Evolutionary conservation across 2,888 invertebrate species (phyloP).

Genomic region (Cephus nigrinus): DNA sequence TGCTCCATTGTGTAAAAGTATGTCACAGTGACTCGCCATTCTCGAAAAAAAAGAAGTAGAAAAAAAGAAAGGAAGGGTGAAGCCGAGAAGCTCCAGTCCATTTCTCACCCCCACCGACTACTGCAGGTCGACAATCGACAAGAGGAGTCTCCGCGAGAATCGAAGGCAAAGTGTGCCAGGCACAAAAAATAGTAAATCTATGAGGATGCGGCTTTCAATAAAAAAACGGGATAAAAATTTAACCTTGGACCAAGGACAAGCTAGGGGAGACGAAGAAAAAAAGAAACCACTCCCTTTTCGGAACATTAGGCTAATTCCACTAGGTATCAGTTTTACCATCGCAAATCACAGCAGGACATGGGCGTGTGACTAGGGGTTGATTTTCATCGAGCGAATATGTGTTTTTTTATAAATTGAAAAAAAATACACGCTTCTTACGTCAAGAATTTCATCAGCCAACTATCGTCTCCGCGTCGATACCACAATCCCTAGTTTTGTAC

Average conservation of each 20-base stretch:
- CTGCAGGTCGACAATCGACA: constrained; percentile 3
- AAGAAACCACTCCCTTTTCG: neutral
- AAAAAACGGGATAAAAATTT: neutral
- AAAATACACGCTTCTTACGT: neutral
- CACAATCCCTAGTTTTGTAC: neutral
- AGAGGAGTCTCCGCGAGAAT: neutral
- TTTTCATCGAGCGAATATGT: no score
- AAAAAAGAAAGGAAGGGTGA: constrained; percentile 21
- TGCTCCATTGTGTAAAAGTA: constrained; percentile 39
- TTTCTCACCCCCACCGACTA: constrained; percentile 29
- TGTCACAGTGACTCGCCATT: constrained; percentile 37
- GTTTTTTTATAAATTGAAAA: neutral
- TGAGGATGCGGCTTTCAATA: neutral
- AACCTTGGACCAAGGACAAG: neutral
- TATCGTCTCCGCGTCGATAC: neutral
- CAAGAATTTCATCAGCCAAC: neutral
- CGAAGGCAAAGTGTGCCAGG: neutral
- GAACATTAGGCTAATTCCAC: neutral
- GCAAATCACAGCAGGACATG: neutral
- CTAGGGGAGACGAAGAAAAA: neutral
- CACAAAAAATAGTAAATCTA: neutral
- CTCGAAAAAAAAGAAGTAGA: constrained; percentile 1
- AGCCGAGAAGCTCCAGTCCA: constrained; percentile 22
- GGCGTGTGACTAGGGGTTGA: neutral
- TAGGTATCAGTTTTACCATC: neutral